A percentile compares a stretch with the other conserved stretches of the same genome.
Conservation (phyloP, 2,113 vertebrate species). For the Parotia lawesii region DNA sequence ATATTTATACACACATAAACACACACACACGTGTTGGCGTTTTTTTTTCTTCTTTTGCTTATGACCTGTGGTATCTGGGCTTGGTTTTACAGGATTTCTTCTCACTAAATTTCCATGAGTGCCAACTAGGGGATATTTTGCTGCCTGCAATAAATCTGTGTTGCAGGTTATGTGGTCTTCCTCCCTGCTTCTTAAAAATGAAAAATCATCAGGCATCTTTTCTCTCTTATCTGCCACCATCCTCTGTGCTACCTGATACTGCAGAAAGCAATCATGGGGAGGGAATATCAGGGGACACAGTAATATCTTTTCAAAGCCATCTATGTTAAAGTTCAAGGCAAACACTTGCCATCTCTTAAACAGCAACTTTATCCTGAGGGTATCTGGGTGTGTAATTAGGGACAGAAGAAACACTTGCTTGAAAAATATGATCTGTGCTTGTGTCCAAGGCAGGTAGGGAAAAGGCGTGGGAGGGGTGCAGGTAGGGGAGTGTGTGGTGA, state of each 20-base stretch:
- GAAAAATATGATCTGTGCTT: background rate
- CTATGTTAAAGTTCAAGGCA: background rate
- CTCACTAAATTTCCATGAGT: background rate
- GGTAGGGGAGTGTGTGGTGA: background rate
- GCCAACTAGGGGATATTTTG: background rate
- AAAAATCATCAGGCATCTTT: background rate
- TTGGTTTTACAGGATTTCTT: conserved; percentile 4
- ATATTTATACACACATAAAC: background rate
- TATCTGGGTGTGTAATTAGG: background rate
- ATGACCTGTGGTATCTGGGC: background rate
- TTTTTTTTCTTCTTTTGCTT: background rate
- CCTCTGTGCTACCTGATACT: background rate
- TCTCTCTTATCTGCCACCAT: background rate
- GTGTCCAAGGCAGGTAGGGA: background rate
- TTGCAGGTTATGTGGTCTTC: background rate
- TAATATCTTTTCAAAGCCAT: background rate
- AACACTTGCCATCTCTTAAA: background rate
- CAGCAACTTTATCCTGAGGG: background rate
- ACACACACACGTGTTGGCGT: fast-evolving
- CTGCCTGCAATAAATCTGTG: background rate
- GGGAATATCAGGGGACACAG: background rate
- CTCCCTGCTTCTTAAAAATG: background rate
- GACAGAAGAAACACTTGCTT: background rate
- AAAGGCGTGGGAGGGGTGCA: background rate
- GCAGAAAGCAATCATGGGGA: background rate